Conservation (phyloP, 1,140 invertebrate genomes). For the Hyles vespertilio region DNA sequence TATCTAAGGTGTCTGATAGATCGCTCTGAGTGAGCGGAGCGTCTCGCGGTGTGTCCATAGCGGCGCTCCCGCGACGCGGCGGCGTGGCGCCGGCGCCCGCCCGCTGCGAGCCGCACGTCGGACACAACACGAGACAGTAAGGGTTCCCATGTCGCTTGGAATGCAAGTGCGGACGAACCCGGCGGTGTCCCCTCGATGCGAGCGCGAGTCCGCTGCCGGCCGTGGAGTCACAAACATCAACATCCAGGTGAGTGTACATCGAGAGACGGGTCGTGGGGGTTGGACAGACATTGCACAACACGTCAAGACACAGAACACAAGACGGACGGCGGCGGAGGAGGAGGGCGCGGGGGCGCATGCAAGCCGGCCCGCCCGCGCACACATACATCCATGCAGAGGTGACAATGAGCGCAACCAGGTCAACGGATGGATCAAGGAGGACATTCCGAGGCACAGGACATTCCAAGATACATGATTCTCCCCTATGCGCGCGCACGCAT, state of each 20-base stretch:
- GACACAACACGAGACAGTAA: conserved; percentile 51
- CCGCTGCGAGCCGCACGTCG: conserved; percentile 24
- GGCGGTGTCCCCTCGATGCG: conserved; percentile 47
- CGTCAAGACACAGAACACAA: conserved; percentile 73
- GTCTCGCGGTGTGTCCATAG: conserved; percentile 37
- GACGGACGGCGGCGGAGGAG: conserved; percentile 46
- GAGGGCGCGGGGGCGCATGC: conserved; percentile 54
- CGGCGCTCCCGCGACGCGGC: conserved; percentile 16
- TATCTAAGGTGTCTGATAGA: conserved; percentile 49
- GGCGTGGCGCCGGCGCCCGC: conserved; percentile 16
- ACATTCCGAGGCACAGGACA: conserved; percentile 78
- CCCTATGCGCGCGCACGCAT: conserved; percentile 72
- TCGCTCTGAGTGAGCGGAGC: conserved; percentile 40
- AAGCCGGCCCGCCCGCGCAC: conserved; percentile 57
- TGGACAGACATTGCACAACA: conserved; percentile 65
- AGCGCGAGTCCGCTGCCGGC: conserved; percentile 36
- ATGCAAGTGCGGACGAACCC: conserved; percentile 68
- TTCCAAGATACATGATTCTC: conserved; percentile 78
- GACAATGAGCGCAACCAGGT: conserved; percentile 61
- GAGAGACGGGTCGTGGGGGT: conserved; percentile 42
- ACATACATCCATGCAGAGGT: conserved; percentile 70
- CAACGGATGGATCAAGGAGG: conserved; percentile 72
- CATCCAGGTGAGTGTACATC: conserved; percentile 51
- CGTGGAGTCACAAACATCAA: conserved; percentile 44
- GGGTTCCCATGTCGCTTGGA: conserved; percentile 76